A percentile compares a stretch with the other conserved stretches of the same genome.
Conservation (phyloP, 2,888 invertebrate genomes). For the Geophilus truncorum region DNA sequence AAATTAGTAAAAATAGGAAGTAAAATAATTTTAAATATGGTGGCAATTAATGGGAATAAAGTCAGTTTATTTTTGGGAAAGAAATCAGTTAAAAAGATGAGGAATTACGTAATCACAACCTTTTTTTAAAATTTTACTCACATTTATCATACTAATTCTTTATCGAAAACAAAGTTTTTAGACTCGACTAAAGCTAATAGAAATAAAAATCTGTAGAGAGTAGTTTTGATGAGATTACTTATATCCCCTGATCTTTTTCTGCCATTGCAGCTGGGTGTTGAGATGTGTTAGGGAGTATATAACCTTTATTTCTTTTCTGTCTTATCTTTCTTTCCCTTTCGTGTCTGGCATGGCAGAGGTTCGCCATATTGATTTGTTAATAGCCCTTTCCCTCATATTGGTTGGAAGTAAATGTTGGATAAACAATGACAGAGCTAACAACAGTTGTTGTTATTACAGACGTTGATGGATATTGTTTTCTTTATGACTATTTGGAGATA, state of each 20-base stretch:
- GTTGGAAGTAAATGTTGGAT: not conserved
- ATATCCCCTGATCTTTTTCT: constrained; percentile 15
- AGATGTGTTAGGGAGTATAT: constrained; percentile 14
- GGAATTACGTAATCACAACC: too few relatives aligned
- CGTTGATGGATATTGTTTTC: not conserved
- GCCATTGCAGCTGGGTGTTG: not conserved
- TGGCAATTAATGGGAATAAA: too few relatives aligned
- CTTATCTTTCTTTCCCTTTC: not conserved
- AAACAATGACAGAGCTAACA: not conserved
- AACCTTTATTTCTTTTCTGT: not conserved
- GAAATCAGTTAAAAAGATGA: too few relatives aligned
- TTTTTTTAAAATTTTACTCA: too few relatives aligned
- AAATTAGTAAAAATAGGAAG: too few relatives aligned
- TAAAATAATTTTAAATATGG: too few relatives aligned
- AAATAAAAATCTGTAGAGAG: not conserved
- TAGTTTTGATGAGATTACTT: constrained; percentile 10
- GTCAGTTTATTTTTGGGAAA: too few relatives aligned
- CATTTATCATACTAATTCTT: too few relatives aligned
- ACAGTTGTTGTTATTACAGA: not conserved
- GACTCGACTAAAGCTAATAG: not conserved
- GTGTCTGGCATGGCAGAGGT: not conserved
- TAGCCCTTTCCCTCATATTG: not conserved
- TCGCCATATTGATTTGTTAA: not conserved
- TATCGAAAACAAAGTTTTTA: too few relatives aligned
- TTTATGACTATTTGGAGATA: too few relatives aligned